These are phyloP conservation scores for Mus pahari DNA, from an alignment of 2,113 vertebrate genomes.

Conservation along the genomic window DNA sequence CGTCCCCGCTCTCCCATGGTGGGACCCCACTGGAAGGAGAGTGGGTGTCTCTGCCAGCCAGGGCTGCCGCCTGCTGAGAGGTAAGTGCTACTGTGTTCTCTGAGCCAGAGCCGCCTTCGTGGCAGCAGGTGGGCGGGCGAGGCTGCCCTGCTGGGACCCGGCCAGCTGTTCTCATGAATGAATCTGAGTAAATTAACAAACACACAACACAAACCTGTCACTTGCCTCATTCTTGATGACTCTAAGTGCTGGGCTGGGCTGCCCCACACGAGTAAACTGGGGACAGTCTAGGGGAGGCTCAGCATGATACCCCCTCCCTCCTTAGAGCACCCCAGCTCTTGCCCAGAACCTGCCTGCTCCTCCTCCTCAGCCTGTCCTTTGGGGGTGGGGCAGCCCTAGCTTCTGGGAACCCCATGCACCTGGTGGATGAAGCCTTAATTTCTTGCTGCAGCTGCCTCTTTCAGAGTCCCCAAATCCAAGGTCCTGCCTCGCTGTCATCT, in stretches of 20 bases:
- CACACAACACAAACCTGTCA: conserved; percentile 88
- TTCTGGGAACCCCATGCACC: neutral
- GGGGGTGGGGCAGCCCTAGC: neutral
- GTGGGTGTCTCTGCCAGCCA: neutral
- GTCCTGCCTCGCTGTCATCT: neutral
- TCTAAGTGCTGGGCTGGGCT: conserved; percentile 77
- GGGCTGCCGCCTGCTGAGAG: conserved; percentile 78
- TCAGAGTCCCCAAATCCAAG: neutral
- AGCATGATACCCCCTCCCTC: no score
- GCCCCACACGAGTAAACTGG: neutral
- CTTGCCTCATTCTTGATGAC: conserved; percentile 84
- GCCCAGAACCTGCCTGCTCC: neutral
- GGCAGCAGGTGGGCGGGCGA: conserved; percentile 86
- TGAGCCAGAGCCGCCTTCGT: conserved; percentile 77
- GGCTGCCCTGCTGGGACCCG: conserved; percentile 86
- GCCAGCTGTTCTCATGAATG: conserved; percentile 87
- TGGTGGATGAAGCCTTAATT: neutral
- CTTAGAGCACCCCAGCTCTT: neutral
- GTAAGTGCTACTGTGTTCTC: conserved; percentile 75
- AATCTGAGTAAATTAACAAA: conserved; percentile 89
- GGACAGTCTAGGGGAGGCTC: neutral
- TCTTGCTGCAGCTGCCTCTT: fast-evolving
- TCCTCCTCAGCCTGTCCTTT: neutral
- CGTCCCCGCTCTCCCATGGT: neutral
- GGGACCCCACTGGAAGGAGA: neutral